phyloP scores from a whole-genome alignment of 2,113 vertebrate species.

The Aldabrachelys gigantea region DNA sequence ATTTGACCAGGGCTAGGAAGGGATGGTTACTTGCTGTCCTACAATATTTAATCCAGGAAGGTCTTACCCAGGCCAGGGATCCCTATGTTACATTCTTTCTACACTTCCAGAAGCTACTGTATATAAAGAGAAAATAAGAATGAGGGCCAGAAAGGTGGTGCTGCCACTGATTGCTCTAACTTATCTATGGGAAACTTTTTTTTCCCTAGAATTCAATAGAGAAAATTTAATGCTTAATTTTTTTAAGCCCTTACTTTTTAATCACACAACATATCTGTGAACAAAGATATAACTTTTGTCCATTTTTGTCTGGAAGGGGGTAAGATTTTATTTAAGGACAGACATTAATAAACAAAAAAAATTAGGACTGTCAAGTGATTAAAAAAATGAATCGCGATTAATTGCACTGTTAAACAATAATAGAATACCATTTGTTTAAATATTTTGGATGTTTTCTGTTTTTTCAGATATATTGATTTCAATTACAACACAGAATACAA shows the following conservation, averaged over 20 bases:
- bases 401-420: no score
- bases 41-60: fast-evolving
- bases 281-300: not conserved
- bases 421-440: no score
- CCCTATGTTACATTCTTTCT: not conserved
- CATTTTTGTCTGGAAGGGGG: not conserved
- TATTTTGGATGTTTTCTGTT: no score
- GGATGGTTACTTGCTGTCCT: not conserved
- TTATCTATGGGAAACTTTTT: not conserved
- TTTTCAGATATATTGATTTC: no score
- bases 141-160: not conserved
- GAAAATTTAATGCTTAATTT: not conserved
- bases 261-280: not conserved
- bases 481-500: no score
- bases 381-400: no score
- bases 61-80: no score
- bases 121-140: fast-evolving
- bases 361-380: no score
- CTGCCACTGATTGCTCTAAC: not conserved
- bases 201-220: not conserved
- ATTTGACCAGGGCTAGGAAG: not conserved
- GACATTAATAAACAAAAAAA: not conserved
- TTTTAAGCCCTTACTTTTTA: not conserved
- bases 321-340: not conserved
- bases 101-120: not conserved